Evolutionary conservation across 2,888 invertebrate species (phyloP).

Genomic region (Resseliella maxima): DNA sequence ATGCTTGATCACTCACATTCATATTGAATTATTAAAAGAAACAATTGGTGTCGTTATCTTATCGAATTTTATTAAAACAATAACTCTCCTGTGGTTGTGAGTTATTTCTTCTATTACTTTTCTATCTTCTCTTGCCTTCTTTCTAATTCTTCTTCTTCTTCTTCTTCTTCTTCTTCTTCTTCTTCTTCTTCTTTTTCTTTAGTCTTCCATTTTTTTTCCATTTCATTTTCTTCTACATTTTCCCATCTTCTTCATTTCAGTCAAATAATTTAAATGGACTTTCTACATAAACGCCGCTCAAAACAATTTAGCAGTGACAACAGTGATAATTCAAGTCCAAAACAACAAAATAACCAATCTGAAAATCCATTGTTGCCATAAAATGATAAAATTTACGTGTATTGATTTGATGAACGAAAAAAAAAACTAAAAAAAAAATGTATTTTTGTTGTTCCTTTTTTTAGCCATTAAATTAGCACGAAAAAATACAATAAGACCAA

Average conservation of each 20-base stretch:
- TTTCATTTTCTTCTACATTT: too few species aligned
- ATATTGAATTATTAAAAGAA: not conserved
- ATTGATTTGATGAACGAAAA: not conserved
- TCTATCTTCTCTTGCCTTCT: too few species aligned
- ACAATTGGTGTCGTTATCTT: not conserved
- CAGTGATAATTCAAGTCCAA: slow-evolving; percentile 44
- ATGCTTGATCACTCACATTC: not conserved
- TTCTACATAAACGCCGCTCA: not conserved
- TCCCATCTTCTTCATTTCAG: too few species aligned
- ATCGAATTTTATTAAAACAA: not conserved
- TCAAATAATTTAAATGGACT: not conserved
- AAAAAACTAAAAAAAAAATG: not conserved
- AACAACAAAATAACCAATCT: slow-evolving; percentile 31
- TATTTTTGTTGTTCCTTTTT: not conserved
- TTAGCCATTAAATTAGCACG: too few species aligned
- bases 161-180: too few species aligned
- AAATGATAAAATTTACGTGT: not conserved
- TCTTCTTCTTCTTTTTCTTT: too few species aligned
- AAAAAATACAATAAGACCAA: not conserved
- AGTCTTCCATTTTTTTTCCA: too few species aligned
- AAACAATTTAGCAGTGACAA: slow-evolving; percentile 2
- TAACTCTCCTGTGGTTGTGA: too few species aligned
- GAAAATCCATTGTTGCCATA: slow-evolving; percentile 44
- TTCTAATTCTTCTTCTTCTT: too few species aligned
- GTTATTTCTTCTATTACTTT: too few species aligned